phyloP scores from a whole-genome alignment of 2,113 vertebrate genomes.

The Mobula hypostoma region DNA sequence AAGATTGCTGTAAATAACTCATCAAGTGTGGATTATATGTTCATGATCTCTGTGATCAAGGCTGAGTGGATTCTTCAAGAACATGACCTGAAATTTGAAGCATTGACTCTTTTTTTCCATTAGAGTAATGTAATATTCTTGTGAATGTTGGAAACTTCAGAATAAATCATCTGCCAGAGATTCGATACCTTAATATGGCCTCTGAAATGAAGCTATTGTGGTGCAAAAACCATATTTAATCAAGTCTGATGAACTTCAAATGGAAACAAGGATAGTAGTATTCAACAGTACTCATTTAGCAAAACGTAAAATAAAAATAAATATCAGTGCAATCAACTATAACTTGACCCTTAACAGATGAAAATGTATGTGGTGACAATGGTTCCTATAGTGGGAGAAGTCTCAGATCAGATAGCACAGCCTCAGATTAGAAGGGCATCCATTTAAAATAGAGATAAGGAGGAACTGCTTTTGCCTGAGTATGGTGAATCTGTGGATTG shows the following conservation, averaged over 20 bases:
- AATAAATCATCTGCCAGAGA: neutral
- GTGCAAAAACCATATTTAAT: neutral
- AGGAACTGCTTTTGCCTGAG: too few species aligned
- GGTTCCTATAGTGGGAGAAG: too few species aligned
- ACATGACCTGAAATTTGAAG: neutral
- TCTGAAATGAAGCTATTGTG: neutral
- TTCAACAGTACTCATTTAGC: neutral
- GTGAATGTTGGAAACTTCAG: neutral
- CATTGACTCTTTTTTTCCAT: neutral
- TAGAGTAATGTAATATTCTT: neutral
- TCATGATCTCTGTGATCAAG: neutral
- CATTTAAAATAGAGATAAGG: too few species aligned
- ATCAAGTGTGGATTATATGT: neutral
- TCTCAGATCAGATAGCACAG: too few species aligned
- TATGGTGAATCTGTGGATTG: too few species aligned
- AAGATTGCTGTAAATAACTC: neutral
- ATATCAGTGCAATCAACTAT: neutral
- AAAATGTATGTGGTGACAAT: neutral
- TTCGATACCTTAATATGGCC: neutral
- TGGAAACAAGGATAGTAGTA: neutral
- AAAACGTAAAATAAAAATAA: too few species aligned
- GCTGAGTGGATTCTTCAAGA: neutral
- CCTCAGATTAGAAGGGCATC: too few species aligned
- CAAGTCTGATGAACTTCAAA: neutral
- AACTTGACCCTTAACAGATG: neutral